Percentiles rank a stretch among this genome's conserved stretches.
Evolutionary conservation across 2,888 invertebrate species (phyloP).

Genomic region (Rapana venosa): DNA sequence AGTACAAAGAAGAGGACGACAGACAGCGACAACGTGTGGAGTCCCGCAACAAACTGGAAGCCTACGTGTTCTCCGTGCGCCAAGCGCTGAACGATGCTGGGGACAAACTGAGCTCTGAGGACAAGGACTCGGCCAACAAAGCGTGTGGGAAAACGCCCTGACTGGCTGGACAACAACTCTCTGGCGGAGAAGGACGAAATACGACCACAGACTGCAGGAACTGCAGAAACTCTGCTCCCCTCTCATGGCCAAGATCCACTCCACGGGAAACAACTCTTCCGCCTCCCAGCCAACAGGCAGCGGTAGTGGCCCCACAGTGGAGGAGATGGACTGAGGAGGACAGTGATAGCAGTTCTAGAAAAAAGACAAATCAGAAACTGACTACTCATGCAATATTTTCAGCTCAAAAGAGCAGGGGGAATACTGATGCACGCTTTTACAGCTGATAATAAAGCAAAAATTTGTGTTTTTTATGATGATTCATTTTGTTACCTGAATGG

Average conservation of each 20-base stretch:
- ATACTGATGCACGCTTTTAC: background rate
- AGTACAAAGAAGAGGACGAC: conserved; percentile 74
- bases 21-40: conserved; percentile 68
- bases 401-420: background rate
- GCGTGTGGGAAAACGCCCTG: conserved; percentile 82
- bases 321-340: conserved; percentile 83
- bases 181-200: conserved; percentile 88
- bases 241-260: conserved; percentile 83
- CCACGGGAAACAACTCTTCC: conserved; percentile 65
- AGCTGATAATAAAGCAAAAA: background rate
- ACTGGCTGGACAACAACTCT: conserved; percentile 89
- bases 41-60: conserved; percentile 71
- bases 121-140: conserved; percentile 83
- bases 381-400: background rate
- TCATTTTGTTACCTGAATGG: too few species aligned
- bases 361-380: background rate
- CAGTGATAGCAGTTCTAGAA: background rate
- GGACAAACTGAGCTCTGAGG: conserved; percentile 82
- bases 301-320: conserved; percentile 80
- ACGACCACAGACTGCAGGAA: conserved; percentile 87
- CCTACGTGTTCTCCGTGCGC: conserved; percentile 78
- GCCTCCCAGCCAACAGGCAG: conserved; percentile 45
- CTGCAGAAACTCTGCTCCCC: conserved; percentile 87
- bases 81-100: conserved; percentile 82
- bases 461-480: too few species aligned